Conservation (phyloP, 2,797 vertebrate species). For the Takifugu ocellatus region DNA sequence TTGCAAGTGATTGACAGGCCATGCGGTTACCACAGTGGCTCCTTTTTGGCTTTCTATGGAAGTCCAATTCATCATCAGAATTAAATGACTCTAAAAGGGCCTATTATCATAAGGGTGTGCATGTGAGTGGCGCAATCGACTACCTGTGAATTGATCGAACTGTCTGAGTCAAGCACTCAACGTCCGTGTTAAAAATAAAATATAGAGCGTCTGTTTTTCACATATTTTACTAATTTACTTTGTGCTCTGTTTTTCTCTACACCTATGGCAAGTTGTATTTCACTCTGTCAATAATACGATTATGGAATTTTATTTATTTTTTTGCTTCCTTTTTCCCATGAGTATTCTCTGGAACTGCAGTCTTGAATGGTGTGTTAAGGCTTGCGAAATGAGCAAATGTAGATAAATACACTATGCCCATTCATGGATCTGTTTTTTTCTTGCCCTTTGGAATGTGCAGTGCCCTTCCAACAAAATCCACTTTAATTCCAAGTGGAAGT, state of each 20-base stretch:
- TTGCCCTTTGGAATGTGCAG: background rate
- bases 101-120: slow-evolving; percentile 72
- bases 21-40: slow-evolving; percentile 80
- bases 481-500: slow-evolving; percentile 46
- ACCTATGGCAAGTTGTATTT: background rate
- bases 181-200: slow-evolving; percentile 47
- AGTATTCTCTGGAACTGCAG: background rate
- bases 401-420: slow-evolving; percentile 6
- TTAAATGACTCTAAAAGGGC: slow-evolving; percentile 72
- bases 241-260: slow-evolving; percentile 19
- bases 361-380: slow-evolving; percentile 25
- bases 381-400: slow-evolving; percentile 3
- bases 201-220: slow-evolving; percentile 20
- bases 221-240: slow-evolving; percentile 20
- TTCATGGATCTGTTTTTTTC: background rate
- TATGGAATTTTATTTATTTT: slow-evolving; percentile 39
- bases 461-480: slow-evolving; percentile 29
- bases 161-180: slow-evolving; percentile 56
- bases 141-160: slow-evolving; percentile 66
- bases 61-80: slow-evolving; percentile 80
- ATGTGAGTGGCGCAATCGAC: slow-evolving; percentile 66
- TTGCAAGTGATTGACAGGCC: slow-evolving; percentile 83
- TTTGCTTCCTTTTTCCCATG: slow-evolving; percentile 17
- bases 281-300: slow-evolving; percentile 21
- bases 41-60: slow-evolving; percentile 75